Evolutionary conservation across 1,140 invertebrate genomes (phyloP), one percentile per base, ranked within the genome.

Genomic region (Melitaea cinxia): DNA sequence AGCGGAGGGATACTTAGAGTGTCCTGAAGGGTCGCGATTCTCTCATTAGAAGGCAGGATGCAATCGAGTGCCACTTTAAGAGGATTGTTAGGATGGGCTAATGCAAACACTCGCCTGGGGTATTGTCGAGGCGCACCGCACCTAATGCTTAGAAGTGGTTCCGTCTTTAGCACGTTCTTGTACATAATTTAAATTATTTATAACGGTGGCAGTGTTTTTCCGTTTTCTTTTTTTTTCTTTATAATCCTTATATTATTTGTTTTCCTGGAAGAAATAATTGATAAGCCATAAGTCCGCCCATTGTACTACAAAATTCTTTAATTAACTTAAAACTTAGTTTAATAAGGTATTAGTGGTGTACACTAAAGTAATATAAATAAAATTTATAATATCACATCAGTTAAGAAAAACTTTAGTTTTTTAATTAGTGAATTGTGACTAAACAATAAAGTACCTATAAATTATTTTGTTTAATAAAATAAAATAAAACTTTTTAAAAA

Each of bases 21-120:
- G 26, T 54, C 42, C 26, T 67, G 58, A 49, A 67, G 65, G 37
- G 45, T 30, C 53, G 58, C 52, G 49, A 37, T n/a, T 37, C 58
- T 26, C 58, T 67, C 58, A 67, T 54, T 59, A 67, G 39, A 33
- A 21, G 23, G 56, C 57, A 61, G 65, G 65, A 61, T 67, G 65
- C 58, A 56, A 52, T 67, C 33, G 58, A 67, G 65, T 61, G 53
- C 52, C 58, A 67, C 65, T 65, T 59, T 54, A 21, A 19, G 42
- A 15, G 35, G 55, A 49, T 23, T 47, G 42, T 47, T 23, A 7
- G 42, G 42, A 47, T 47, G 3, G 42, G 42, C 42, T 17, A 47
- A 47, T 17, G 42, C 42, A 47, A 47, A 47, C 42, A 47, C 42
- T 47, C 19, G 4, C 2, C 14, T 19, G 5, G 37, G 37, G 14